Conservation (phyloP, 2,888 invertebrate genomes). For the Leptopterna dolabrata region DNA sequence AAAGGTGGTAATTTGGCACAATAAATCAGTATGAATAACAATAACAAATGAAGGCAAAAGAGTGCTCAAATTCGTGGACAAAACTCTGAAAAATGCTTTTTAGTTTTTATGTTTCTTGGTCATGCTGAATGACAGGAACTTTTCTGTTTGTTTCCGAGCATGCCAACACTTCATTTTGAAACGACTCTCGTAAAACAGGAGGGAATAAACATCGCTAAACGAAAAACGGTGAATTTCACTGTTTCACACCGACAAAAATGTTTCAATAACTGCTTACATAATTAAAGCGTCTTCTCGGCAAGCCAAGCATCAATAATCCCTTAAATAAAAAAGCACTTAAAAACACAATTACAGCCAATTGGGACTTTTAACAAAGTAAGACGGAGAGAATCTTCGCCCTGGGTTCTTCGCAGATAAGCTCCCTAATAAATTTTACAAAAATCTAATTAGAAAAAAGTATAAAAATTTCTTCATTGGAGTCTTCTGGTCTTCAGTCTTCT, state of each 20-base stretch:
- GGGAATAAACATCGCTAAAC: too few species aligned
- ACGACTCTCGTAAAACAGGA: too few species aligned
- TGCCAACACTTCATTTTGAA: too few species aligned
- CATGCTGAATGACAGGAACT: too few species aligned
- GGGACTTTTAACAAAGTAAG: background rate
- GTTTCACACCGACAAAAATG: background rate
- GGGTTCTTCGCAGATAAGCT: background rate
- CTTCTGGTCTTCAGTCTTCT: constrained; percentile 48
- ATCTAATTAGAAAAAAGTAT: background rate
- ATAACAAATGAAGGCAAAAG: too few species aligned
- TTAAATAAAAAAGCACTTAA: background rate
- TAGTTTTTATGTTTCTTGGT: too few species aligned
- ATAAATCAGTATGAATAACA: too few species aligned
- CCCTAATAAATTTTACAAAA: constrained; percentile 45
- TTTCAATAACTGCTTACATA: background rate
- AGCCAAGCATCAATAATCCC: background rate
- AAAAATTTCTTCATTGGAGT: constrained; percentile 49
- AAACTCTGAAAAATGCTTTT: too few species aligned
- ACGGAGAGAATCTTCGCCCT: constrained; percentile 1
- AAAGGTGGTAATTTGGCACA: too few species aligned
- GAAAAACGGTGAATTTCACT: too few species aligned
- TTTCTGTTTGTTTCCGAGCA: too few species aligned
- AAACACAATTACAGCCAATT: constrained; percentile 39
- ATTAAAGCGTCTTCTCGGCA: background rate
- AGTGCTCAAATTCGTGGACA: too few species aligned